These are phyloP conservation scores for Sebastes vulpes DNA, from an alignment of 2,797 vertebrate genomes.

Conservation along the genomic window DNA sequence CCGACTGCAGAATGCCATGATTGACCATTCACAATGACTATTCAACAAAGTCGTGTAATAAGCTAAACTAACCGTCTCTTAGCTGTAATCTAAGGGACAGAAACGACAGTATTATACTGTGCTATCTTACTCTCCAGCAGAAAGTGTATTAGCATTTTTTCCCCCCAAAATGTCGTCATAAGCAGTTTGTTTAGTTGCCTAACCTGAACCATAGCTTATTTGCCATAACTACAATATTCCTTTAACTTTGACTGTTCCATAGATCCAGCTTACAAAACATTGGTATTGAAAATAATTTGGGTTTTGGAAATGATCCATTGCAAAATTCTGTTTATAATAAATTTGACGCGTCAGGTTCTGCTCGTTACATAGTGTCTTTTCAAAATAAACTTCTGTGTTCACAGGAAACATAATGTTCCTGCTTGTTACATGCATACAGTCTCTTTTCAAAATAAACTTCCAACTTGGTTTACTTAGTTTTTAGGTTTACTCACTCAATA, in stretches of 20 bases:
- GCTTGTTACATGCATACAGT: background rate
- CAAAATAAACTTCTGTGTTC: too few relatives aligned
- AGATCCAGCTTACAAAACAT: background rate
- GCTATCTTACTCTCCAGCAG: background rate
- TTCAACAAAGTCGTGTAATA: too few relatives aligned
- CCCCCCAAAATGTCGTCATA: background rate
- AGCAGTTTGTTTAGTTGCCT: background rate
- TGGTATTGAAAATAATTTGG: background rate
- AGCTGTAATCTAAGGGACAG: background rate
- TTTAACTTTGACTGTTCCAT: background rate
- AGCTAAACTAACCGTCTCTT: background rate
- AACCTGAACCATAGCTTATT: background rate
- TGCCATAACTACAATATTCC: background rate
- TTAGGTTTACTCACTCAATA: background rate
- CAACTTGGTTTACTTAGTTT: background rate
- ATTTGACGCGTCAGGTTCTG: background rate
- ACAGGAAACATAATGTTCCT: too few relatives aligned
- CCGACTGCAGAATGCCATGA: too few relatives aligned
- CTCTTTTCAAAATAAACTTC: background rate
- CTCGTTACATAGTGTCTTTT: too few relatives aligned
- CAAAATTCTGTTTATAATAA: background rate
- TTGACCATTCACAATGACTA: too few relatives aligned
- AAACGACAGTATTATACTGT: background rate
- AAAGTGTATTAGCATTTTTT: background rate
- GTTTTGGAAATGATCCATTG: background rate